Conservation (phyloP, 2,113 vertebrate genomes). For the Oriolus oriolus region DNA sequence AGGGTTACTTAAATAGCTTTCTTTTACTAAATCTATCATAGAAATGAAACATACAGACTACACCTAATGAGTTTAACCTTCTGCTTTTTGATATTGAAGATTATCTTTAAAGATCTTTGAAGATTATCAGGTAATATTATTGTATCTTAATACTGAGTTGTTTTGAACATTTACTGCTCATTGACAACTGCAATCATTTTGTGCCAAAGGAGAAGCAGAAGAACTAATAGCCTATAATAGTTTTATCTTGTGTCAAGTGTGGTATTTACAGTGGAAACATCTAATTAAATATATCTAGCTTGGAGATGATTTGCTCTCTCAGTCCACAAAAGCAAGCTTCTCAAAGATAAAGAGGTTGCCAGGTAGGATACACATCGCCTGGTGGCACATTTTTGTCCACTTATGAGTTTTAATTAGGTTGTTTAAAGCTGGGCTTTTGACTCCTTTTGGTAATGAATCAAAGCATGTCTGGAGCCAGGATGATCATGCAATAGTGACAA, state of each 20-base stretch:
- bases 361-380: not conserved
- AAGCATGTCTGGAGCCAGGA: not conserved
- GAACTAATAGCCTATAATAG: not conserved
- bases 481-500: not conserved
- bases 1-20: not conserved
- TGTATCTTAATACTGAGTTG: not conserved
- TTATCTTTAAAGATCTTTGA: not conserved
- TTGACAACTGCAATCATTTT: not conserved
- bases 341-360: not conserved
- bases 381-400: not conserved
- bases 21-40: not conserved
- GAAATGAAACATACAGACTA: not conserved
- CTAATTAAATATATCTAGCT: not conserved
- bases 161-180: not conserved
- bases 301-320: not conserved
- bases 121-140: not conserved
- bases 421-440: not conserved
- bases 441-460: not conserved
- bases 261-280: not conserved
- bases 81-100: not conserved
- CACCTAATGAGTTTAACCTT: not conserved
- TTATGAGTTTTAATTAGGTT: not conserved
- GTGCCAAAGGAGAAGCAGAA: not conserved
- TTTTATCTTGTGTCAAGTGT: not conserved
- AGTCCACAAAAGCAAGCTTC: not conserved